Evolutionary conservation across 2,888 invertebrate genomes (phyloP).

Genomic region (Halocaridina rubra): DNA sequence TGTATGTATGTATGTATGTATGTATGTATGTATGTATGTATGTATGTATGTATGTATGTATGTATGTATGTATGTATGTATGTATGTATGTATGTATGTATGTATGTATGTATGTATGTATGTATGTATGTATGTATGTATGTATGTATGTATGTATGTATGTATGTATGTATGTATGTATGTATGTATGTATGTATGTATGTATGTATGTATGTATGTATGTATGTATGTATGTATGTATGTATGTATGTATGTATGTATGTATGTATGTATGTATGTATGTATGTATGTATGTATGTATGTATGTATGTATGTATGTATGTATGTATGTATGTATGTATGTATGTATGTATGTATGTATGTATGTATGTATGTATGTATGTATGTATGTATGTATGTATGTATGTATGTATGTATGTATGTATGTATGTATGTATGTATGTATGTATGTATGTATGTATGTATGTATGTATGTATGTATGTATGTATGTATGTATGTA

Average conservation of each 20-base stretch:
- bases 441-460: too few species aligned
- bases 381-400: too few species aligned
- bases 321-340: too few species aligned
- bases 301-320: not conserved
- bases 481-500: too few species aligned
- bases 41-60: too few species aligned
- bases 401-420: too few species aligned
- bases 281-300: not conserved
- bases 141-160: not conserved
- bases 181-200: not conserved
- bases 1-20: not conserved
- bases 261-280: not conserved
- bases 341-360: too few species aligned
- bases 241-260: not conserved
- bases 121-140: conserved; percentile 1
- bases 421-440: too few species aligned
- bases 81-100: not conserved
- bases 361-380: too few species aligned
- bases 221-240: not conserved
- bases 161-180: not conserved
- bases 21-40: not conserved
- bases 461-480: too few species aligned
- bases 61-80: not conserved
- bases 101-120: not conserved
- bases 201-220: conserved; percentile 8